These are phyloP conservation scores for Tinea pellionella DNA, from an alignment of 2,888 invertebrate species.

Conservation along the genomic window DNA sequence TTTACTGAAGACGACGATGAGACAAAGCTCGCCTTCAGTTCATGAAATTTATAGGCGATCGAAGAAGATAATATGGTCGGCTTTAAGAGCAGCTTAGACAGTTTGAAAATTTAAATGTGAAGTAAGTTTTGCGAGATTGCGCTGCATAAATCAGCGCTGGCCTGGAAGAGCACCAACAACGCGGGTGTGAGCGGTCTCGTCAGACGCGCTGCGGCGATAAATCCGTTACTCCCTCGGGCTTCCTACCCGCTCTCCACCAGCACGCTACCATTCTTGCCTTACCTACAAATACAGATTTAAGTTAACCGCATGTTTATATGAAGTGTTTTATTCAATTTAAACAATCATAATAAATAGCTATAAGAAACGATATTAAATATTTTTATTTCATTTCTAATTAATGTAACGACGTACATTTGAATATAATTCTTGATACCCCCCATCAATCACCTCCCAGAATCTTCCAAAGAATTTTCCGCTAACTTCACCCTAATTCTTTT, in stretches of 20 bases:
- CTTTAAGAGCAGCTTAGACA: slow-evolving; percentile 69
- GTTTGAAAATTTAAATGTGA: slow-evolving; percentile 70
- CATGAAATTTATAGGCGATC: slow-evolving; percentile 70
- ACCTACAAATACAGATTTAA: not conserved
- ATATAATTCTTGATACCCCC: slow-evolving; percentile 1
- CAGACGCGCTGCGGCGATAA: slow-evolving; percentile 53
- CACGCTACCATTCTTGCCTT: slow-evolving; percentile 16
- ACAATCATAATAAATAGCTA: no score
- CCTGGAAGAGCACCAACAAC: slow-evolving; percentile 29
- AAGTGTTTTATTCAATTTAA: not conserved
- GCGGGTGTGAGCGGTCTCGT: slow-evolving; percentile 26
- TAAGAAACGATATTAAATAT: not conserved
- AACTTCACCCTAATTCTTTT: slow-evolving; percentile 63
- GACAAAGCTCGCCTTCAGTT: slow-evolving; percentile 64
- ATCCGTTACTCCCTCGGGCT: slow-evolving; percentile 62
- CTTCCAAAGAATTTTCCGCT: slow-evolving; percentile 52
- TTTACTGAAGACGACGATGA: slow-evolving; percentile 42
- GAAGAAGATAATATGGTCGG: slow-evolving; percentile 70
- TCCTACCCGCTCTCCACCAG: slow-evolving; percentile 53
- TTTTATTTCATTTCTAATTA: not conserved
- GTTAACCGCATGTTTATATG: not conserved
- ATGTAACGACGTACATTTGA: not conserved
- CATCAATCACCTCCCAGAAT: slow-evolving; percentile 5
- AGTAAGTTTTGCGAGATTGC: slow-evolving; percentile 70
- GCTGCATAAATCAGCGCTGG: slow-evolving; percentile 64